Conservation (phyloP, 2,888 invertebrate genomes). For the Dysmachus trigonus region DNA sequence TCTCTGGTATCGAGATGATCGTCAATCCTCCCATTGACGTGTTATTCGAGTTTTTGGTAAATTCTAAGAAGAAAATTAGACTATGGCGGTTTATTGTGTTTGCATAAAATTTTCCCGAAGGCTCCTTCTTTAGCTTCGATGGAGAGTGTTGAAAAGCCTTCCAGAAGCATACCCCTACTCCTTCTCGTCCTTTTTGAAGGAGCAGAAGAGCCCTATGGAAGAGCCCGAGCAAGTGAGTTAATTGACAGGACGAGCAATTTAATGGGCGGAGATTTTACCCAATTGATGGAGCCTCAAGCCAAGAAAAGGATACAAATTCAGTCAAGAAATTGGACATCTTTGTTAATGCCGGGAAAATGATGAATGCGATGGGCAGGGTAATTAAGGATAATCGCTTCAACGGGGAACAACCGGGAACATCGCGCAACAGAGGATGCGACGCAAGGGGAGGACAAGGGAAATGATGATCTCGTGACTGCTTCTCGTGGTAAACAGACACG, state of each 20-base stretch:
- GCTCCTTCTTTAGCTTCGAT: background rate
- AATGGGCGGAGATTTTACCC: background rate
- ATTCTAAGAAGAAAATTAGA: background rate
- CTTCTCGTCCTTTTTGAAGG: too few relatives aligned
- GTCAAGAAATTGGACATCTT: background rate
- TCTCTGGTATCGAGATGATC: background rate
- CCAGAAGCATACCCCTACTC: background rate
- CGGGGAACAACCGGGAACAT: background rate
- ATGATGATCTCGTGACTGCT: background rate
- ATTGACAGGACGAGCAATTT: background rate
- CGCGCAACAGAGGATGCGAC: background rate
- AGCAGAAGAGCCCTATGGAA: background rate
- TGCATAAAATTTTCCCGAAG: background rate
- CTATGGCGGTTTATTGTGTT: background rate
- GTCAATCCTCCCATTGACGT: background rate
- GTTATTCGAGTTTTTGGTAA: background rate
- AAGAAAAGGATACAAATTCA: background rate
- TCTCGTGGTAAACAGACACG: background rate
- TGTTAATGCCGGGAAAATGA: background rate
- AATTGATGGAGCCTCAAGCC: background rate
- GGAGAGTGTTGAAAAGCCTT: background rate
- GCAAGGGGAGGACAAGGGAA: background rate
- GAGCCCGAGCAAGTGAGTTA: background rate
- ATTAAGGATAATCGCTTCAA: background rate
- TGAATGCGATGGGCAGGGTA: background rate